Evolutionary conservation across 2,888 invertebrate species (phyloP).

Genomic region (Chaetogeoica ovagalla): DNA sequence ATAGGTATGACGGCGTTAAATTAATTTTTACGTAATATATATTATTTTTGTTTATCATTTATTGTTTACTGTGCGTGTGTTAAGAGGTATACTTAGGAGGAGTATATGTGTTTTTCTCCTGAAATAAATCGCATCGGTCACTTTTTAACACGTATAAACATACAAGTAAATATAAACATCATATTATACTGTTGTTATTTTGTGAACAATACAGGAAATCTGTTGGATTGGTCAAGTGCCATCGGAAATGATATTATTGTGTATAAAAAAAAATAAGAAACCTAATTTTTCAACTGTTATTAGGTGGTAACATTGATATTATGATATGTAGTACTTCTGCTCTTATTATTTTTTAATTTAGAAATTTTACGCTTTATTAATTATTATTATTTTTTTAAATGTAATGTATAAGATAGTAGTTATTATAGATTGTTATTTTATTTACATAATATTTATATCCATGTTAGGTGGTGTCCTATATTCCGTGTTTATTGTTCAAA

Average conservation of each 20-base stretch:
- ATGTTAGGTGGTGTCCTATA: not conserved
- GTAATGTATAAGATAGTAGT: not conserved
- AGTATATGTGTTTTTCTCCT: not conserved
- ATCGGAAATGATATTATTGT: not conserved
- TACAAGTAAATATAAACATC: not conserved
- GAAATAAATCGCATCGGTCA: not conserved
- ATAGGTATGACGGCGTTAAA: not conserved
- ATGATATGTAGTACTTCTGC: not conserved
- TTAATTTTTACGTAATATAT: not conserved
- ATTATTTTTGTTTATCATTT: constrained; percentile 7
- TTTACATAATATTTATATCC: constrained; percentile 12
- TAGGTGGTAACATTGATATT: not conserved
- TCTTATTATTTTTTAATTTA: constrained; percentile 11
- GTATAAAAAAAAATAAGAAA: not conserved
- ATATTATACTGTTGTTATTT: constrained; percentile 1
- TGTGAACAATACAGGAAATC: not conserved
- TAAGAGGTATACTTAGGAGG: not conserved
- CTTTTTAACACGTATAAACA: not conserved
- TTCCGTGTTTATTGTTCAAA: not conserved
- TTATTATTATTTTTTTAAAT: constrained; percentile 2
- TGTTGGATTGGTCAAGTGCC: constrained; percentile 24
- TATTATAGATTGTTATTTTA: constrained; percentile 26
- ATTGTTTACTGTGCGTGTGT: too few species aligned
- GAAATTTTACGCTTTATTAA: constrained; percentile 8
- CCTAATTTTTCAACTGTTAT: not conserved